A percentile compares a stretch with the other conserved stretches of the same genome.
Evolutionary conservation across 2,113 vertebrate genomes (phyloP).

Genomic region (Cathartes aura): DNA sequence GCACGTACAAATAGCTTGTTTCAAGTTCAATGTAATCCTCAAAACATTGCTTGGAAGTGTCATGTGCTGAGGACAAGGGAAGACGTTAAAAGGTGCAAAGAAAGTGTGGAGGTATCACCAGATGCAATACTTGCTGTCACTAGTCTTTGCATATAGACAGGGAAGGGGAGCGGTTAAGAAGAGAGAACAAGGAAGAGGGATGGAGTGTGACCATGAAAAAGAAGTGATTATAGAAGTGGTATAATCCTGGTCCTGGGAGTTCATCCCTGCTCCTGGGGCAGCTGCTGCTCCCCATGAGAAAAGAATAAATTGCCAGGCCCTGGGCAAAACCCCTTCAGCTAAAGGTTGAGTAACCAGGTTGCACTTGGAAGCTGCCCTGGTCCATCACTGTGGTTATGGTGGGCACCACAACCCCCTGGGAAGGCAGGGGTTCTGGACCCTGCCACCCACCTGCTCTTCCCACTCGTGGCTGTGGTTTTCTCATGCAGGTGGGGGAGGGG

Average conservation of each 20-base stretch:
- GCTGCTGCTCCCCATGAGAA: background rate
- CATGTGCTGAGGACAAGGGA: background rate
- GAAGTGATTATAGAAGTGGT: background rate
- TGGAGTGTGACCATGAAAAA: background rate
- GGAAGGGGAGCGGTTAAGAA: background rate
- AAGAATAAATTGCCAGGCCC: background rate
- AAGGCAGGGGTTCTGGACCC: background rate
- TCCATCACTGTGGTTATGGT: background rate
- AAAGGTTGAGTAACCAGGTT: background rate
- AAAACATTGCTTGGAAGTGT: background rate
- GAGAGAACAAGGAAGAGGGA: background rate
- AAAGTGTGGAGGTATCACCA: background rate
- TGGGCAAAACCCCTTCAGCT: background rate
- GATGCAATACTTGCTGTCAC: background rate
- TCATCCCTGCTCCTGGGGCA: background rate
- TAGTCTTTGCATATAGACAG: background rate
- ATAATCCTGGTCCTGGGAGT: background rate
- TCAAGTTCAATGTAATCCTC: background rate
- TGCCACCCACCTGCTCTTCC: background rate
- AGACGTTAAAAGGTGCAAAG: background rate
- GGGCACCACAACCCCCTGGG: rapidly evolving
- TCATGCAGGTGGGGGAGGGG: rapidly evolving
- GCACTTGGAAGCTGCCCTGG: background rate
- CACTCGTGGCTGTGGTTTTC: rapidly evolving
- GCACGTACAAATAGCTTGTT: background rate